Conservation (phyloP, 1,140 invertebrate species). For the Atopsyche davidsoni region DNA sequence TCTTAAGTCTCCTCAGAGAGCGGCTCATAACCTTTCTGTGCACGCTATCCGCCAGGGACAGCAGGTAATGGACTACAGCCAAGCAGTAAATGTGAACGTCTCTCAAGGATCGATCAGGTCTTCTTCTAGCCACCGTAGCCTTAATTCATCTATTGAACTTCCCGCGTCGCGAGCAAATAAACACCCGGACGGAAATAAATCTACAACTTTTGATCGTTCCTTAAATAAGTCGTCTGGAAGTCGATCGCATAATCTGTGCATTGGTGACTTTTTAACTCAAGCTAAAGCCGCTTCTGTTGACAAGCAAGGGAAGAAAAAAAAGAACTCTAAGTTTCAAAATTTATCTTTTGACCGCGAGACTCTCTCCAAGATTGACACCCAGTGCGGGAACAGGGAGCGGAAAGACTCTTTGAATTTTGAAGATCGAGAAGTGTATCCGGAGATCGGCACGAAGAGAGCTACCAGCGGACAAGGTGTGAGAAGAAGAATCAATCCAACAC, state of each 20-base stretch:
- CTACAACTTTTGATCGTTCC: background rate
- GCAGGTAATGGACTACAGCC: too few species aligned
- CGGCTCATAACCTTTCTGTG: too few species aligned
- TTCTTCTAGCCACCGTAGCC: too few species aligned
- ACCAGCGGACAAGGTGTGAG: conserved; percentile 36
- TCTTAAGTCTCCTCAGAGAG: too few species aligned
- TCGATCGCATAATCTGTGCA: conserved; percentile 33
- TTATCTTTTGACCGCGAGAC: conserved; percentile 31
- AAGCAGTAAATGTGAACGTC: too few species aligned
- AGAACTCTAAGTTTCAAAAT: conserved; percentile 33
- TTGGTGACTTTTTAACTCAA: conserved; percentile 38
- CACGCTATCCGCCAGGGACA: too few species aligned
- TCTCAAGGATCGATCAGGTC: too few species aligned
- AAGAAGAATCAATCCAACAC: conserved; percentile 43
- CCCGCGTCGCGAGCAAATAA: background rate
- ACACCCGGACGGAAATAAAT: background rate
- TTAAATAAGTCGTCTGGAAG: background rate
- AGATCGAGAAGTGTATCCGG: conserved; percentile 41
- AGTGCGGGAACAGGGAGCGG: conserved; percentile 31
- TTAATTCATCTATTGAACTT: conserved; percentile 1
- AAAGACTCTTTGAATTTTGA: conserved; percentile 36
- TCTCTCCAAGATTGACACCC: conserved; percentile 19
- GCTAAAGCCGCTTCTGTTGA: conserved; percentile 8
- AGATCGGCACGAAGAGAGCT: conserved; percentile 40
- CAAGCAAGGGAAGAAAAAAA: conserved; percentile 38